Evolutionary conservation across 2,888 invertebrate species (phyloP).

Genomic region (Eutolmus rufibarbis): DNA sequence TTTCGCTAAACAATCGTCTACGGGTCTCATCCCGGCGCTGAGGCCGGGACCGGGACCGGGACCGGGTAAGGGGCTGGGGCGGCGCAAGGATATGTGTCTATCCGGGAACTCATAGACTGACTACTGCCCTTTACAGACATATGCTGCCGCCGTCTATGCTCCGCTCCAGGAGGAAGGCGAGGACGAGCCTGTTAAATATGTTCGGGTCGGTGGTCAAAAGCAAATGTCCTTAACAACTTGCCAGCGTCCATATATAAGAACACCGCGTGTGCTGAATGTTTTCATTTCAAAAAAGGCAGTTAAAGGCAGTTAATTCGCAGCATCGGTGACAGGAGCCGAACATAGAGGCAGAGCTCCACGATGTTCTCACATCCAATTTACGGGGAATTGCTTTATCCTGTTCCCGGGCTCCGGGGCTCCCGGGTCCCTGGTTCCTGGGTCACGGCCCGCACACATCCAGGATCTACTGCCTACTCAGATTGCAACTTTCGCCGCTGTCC

Average conservation of each 20-base stretch:
- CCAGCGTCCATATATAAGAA: conserved; percentile 42
- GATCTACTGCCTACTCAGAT: conserved; percentile 35
- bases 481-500: conserved; percentile 26
- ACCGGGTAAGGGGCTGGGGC: background rate
- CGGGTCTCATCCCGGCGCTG: background rate
- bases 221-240: conserved; percentile 43
- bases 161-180: background rate
- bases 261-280: conserved; percentile 53
- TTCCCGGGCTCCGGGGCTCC: background rate
- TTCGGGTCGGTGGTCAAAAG: conserved; percentile 41
- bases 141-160: conserved; percentile 37
- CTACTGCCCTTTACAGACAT: conserved; percentile 39
- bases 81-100: conserved; percentile 32
- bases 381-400: conserved; percentile 41
- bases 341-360: conserved; percentile 30
- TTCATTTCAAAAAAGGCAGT: conserved; percentile 49
- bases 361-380: conserved; percentile 41
- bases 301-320: conserved; percentile 43
- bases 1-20: conserved; percentile 36
- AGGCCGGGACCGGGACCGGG: background rate
- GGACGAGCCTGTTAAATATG: conserved; percentile 39
- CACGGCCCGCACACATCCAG: background rate
- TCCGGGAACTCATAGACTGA: conserved; percentile 38
- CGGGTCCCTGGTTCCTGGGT: background rate
- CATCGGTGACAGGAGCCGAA: conserved; percentile 37